Evolutionary conservation across 2,888 invertebrate genomes (phyloP).

Genomic region (Morinoia aosen): DNA sequence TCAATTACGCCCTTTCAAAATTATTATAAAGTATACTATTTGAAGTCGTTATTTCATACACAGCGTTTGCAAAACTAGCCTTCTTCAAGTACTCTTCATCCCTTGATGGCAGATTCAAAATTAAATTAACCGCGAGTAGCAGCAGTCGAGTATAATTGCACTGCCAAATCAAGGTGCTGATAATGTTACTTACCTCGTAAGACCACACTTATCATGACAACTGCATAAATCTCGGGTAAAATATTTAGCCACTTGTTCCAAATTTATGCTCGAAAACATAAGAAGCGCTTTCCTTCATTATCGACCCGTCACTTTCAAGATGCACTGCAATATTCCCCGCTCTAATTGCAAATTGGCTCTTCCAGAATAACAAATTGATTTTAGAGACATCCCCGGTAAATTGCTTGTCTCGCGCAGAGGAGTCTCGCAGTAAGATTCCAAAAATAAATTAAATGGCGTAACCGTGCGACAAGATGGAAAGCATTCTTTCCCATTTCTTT

Average conservation of each 20-base stretch:
- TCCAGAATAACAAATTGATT: background rate
- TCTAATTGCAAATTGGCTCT: background rate
- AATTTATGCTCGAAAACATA: background rate
- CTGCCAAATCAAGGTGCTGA: too few relatives aligned
- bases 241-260: background rate
- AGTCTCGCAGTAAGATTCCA: background rate
- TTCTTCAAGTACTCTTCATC: too few relatives aligned
- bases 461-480: background rate
- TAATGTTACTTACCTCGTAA: too few relatives aligned
- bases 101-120: too few relatives aligned
- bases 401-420: background rate
- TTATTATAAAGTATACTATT: too few relatives aligned
- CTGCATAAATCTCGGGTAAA: background rate
- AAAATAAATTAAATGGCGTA: background rate
- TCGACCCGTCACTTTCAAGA: background rate
- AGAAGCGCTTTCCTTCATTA: background rate
- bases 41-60: too few relatives aligned
- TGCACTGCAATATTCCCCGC: background rate
- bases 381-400: background rate
- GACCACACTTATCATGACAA: too few relatives aligned
- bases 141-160: too few relatives aligned
- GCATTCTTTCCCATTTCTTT: background rate
- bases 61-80: too few relatives aligned
- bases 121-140: too few relatives aligned
- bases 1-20: too few relatives aligned